Evolutionary conservation across 2,888 invertebrate species (phyloP), one percentile per base, ranked within the genome.

Genomic region (Rotaria macrura): DNA sequence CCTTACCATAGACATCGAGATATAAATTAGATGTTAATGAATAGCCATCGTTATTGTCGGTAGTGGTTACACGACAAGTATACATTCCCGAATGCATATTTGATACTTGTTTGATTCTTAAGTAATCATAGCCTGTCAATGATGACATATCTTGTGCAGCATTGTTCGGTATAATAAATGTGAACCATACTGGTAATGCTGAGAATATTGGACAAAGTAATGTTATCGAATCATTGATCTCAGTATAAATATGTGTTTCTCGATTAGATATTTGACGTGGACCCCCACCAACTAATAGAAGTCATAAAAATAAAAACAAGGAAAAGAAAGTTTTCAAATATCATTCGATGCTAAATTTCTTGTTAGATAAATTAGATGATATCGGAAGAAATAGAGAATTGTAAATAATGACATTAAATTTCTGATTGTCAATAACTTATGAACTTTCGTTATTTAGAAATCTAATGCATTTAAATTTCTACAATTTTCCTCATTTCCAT

Each of bases 211-310:
- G 79, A 79, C 79, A 79, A 7, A 79, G 25, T 43, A 79, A 40
- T 5, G 79, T 79, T 25, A 43, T 79, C 5, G 40, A 14, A 79
- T 79, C 43, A 79, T n/a, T 43, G 1, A 79, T 17, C 25, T 79
- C 79, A 7, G 79, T 1, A 43, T 79, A 43, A n/a, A 79, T n/a
- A 43, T 79, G 43, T 43, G 7, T 25, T 79, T 79, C 79, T 43
- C 79, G 79, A 40, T 43, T 79, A 2, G 79, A 43, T 43, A 79
- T n/a, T 79, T 43, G n/a, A 79, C 79, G 79, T 43, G 79, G 79
- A 40, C 34, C 12, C 17, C 79, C 79, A 43, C 79, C 79, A 3
- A 43, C 43, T 79, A 79, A n/a, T 23, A 25, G 25, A 43, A 43
- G 12, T n/a, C 23, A 43, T 4, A 14, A 25, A 5, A 14, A 5